A percentile compares a stretch with the other conserved stretches of the same genome.
phyloP scores from a whole-genome alignment of 2,113 vertebrate species.

The Puffinus mauretanicus region DNA sequence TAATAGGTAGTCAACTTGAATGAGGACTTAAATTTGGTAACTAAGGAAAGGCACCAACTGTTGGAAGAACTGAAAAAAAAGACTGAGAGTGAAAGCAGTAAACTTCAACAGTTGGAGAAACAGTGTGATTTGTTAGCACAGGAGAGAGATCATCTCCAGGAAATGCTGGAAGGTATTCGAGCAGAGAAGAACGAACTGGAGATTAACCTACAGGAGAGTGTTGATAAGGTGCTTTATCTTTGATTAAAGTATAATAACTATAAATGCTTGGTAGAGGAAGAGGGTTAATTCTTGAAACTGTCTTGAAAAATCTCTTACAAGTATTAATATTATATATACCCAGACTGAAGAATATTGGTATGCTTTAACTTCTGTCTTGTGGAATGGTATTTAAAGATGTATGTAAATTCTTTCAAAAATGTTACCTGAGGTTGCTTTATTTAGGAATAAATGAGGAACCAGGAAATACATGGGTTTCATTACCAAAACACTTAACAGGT shows the following conservation, averaged over 20 bases:
- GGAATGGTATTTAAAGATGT: neutral
- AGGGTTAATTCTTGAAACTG: neutral
- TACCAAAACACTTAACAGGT: neutral
- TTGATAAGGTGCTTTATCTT: neutral
- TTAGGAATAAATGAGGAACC: neutral
- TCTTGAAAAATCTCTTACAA: neutral
- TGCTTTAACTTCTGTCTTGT: neutral
- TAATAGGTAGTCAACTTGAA: neutral
- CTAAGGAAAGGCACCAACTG: neutral
- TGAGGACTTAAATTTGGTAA: neutral
- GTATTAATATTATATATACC: neutral
- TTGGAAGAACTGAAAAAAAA: neutral
- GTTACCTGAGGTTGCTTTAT: neutral
- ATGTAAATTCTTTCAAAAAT: neutral
- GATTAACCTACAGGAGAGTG: constrained; percentile 36
- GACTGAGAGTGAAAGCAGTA: neutral
- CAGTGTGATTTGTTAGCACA: neutral
- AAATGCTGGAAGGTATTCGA: neutral
- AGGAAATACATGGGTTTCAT: neutral
- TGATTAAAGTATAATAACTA: neutral
- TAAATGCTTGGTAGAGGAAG: neutral
- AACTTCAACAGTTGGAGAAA: neutral
- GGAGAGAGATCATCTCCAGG: constrained; percentile 58
- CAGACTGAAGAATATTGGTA: neutral
- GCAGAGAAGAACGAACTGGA: constrained; percentile 62